Conservation (phyloP, 2,113 vertebrate genomes). For the Pelusios castaneus region DNA sequence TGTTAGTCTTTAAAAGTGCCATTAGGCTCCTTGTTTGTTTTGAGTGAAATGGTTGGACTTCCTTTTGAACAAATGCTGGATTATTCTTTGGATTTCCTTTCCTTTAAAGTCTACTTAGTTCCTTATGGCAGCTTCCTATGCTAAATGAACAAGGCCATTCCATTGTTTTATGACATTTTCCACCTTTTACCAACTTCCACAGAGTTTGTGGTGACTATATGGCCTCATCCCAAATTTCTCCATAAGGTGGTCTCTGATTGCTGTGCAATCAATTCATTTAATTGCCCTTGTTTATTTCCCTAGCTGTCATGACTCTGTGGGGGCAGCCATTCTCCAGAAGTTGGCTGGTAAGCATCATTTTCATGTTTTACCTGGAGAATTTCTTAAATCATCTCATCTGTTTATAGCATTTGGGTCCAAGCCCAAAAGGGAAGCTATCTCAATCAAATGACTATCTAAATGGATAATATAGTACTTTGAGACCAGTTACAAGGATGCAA, state of each 20-base stretch:
- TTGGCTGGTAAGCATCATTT: conserved; percentile 66
- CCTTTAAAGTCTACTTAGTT: conserved; percentile 50
- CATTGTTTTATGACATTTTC: conserved; percentile 40
- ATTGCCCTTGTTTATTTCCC: conserved; percentile 71
- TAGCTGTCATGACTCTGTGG: conserved; percentile 49
- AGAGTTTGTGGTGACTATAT: neutral
- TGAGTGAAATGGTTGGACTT: conserved; percentile 27
- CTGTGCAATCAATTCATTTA: conserved; percentile 70
- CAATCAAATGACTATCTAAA: conserved; percentile 63
- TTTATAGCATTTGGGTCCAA: conserved; percentile 56
- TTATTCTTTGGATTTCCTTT: conserved; percentile 50
- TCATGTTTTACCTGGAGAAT: conserved; percentile 69
- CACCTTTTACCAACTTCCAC: conserved; percentile 28
- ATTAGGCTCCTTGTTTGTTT: no score
- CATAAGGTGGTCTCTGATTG: conserved; percentile 32
- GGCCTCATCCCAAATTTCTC: conserved; percentile 40
- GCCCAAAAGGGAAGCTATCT: conserved; percentile 45
- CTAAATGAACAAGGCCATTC: conserved; percentile 11
- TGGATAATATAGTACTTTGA: conserved; percentile 52
- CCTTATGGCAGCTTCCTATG: conserved; percentile 44
- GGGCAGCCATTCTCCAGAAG: conserved; percentile 58
- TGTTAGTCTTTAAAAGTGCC: no score
- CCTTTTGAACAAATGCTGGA: conserved; percentile 49
- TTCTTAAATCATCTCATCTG: conserved; percentile 65
- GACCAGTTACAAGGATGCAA: conserved; percentile 30